Evolutionary conservation across 92 coral and sea anemone genomes (phyloP).

Genomic region (Epizoanthus stellaris): DNA sequence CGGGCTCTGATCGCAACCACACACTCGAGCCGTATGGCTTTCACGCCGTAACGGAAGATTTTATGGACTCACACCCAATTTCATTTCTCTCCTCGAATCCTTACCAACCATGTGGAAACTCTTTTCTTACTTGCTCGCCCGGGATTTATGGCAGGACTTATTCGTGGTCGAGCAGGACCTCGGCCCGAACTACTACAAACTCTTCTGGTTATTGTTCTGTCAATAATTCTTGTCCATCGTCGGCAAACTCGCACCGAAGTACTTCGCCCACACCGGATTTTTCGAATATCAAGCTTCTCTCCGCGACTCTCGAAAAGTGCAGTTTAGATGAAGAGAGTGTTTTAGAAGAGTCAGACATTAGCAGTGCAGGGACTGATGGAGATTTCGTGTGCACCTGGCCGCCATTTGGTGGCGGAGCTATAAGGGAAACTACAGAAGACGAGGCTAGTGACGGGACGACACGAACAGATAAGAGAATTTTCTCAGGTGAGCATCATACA

Average conservation of each 20-base stretch:
- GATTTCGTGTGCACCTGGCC: conserved; percentile 36
- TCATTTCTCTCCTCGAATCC: conserved; percentile 30
- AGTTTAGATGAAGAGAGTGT: conserved; percentile 67
- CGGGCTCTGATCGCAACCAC: background rate
- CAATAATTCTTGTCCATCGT: conserved; percentile 94
- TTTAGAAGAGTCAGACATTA: conserved; percentile 52
- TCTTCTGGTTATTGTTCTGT: conserved; percentile 97
- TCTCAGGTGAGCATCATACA: conserved; percentile 16
- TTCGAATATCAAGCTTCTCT: conserved; percentile 76
- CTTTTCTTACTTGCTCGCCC: conserved; percentile 32
- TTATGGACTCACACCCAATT: conserved; percentile 31
- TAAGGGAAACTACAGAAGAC: background rate
- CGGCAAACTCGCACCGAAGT: conserved; percentile 96
- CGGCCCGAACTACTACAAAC: conserved; percentile 69
- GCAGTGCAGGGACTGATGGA: conserved; percentile 25
- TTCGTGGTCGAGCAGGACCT: conserved; percentile 83
- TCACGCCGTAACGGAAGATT: conserved; percentile 13
- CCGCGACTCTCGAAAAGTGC: conserved; percentile 75
- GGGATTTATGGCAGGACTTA: conserved; percentile 61
- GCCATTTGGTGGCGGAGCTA: background rate
- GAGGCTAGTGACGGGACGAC: background rate
- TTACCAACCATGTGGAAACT: conserved; percentile 36
- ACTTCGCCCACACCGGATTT: conserved; percentile 97
- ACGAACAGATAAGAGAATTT: background rate
- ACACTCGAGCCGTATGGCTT: conserved; percentile 28